phyloP scores from a whole-genome alignment of 2,888 invertebrate species.

The Nemapogon koenigi region DNA sequence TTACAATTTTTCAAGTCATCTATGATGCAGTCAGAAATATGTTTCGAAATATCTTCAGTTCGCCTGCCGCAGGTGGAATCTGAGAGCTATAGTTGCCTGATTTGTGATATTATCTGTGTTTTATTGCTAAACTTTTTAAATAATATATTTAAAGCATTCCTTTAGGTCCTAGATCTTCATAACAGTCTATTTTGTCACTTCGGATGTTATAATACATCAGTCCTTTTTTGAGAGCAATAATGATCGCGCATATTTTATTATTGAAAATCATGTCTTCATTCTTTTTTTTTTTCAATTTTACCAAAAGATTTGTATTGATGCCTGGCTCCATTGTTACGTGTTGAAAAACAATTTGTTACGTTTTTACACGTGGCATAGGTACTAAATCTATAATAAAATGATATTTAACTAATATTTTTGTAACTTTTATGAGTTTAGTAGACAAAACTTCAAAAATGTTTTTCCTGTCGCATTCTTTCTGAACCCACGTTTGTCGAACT shows the following conservation, averaged over 20 bases:
- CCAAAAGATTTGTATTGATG: background rate
- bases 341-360: background rate
- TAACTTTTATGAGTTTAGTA: no score
- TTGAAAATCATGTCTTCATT: background rate
- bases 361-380: background rate
- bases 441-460: no score
- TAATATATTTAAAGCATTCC: no score
- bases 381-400: background rate
- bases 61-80: constrained; percentile 3
- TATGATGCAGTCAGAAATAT: constrained; percentile 1
- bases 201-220: background rate
- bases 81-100: constrained; percentile 1
- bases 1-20: no score
- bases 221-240: constrained; percentile 1
- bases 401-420: no score
- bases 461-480: no score
- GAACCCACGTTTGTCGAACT: no score
- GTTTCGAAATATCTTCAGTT: no score
- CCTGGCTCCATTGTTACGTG: constrained; percentile 1
- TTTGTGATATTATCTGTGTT: constrained; percentile 5
- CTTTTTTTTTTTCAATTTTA: background rate
- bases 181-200: background rate
- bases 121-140: constrained; percentile 2
- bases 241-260: background rate
- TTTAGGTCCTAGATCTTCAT: no score